These are phyloP conservation scores for Caenorhabditis afra DNA, from an alignment of 2,888 invertebrate genomes.

Conservation along the genomic window DNA sequence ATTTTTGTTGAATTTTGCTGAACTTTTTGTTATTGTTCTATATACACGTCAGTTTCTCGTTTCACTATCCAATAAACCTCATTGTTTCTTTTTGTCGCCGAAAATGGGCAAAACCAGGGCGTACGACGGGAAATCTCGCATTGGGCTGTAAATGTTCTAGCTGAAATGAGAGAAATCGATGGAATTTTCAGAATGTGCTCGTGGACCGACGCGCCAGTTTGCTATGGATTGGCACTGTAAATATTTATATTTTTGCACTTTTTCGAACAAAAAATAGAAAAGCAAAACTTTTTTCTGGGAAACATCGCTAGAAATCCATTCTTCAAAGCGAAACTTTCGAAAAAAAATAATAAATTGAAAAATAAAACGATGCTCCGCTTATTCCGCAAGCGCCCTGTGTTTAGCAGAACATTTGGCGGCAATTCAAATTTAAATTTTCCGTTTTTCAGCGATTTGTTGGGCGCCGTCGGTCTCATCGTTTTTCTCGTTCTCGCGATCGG, in stretches of 20 bases:
- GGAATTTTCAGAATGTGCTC: conserved; percentile 24
- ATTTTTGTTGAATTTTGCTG: too few relatives aligned
- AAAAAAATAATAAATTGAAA: neutral
- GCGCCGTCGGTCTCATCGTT: conserved; percentile 7
- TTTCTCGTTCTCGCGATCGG: conserved; percentile 11
- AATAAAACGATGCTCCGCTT: neutral
- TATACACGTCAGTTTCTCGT: too few relatives aligned
- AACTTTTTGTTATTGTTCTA: too few relatives aligned
- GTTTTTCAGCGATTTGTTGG: conserved; percentile 33
- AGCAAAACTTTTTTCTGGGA: neutral
- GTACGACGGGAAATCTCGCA: too few relatives aligned
- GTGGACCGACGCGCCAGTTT: conserved; percentile 33
- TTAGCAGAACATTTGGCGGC: neutral
- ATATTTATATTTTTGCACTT: conserved; percentile 7
- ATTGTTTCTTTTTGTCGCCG: too few relatives aligned
- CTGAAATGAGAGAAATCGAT: neutral
- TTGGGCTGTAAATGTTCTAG: neutral
- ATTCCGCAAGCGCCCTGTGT: neutral
- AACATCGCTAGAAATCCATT: too few relatives aligned
- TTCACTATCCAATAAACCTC: too few relatives aligned
- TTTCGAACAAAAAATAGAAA: neutral
- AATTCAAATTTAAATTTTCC: neutral
- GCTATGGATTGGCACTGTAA: conserved; percentile 42
- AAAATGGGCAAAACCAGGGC: too few relatives aligned
- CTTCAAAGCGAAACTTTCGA: neutral